Evolutionary conservation across 92 coral and sea anemone genomes (phyloP).

Genomic region (Phenganax stokvisi): DNA sequence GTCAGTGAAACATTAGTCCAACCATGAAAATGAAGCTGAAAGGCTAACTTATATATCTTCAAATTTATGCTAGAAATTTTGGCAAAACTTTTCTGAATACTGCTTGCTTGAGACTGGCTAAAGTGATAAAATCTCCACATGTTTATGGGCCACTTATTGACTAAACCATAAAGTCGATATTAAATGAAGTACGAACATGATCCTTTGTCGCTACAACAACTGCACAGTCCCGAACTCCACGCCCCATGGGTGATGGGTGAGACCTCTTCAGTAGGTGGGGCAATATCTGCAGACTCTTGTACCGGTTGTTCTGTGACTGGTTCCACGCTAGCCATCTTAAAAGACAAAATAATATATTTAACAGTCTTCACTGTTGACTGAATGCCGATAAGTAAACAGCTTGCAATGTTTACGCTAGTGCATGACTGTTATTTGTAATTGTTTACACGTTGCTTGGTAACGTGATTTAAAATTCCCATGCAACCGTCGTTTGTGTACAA

Average conservation of each 20-base stretch:
- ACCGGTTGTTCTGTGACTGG: conserved; percentile 31
- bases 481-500: conserved; percentile 1
- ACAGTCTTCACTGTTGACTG: neutral
- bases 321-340: conserved; percentile 16
- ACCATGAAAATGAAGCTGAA: too few species aligned
- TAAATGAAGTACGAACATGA: conserved; percentile 10
- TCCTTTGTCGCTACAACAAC: conserved; percentile 14
- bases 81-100: too few species aligned
- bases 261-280: conserved; percentile 10
- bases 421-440: conserved; percentile 11
- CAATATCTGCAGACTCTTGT: conserved; percentile 5
- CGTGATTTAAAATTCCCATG: neutral
- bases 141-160: too few species aligned
- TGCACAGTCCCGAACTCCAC: conserved; percentile 32
- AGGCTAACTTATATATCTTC: too few species aligned
- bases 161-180: neutral
- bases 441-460: conserved; percentile 27
- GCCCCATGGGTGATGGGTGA: neutral
- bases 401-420: neutral
- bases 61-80: too few species aligned
- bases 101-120: too few species aligned
- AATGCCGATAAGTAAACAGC: neutral
- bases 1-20: too few species aligned
- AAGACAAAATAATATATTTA: neutral
- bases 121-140: too few species aligned